phyloP scores from a whole-genome alignment of 37 sponge, comb jelly and placozoan genomes.

The Oopsacas minuta region DNA sequence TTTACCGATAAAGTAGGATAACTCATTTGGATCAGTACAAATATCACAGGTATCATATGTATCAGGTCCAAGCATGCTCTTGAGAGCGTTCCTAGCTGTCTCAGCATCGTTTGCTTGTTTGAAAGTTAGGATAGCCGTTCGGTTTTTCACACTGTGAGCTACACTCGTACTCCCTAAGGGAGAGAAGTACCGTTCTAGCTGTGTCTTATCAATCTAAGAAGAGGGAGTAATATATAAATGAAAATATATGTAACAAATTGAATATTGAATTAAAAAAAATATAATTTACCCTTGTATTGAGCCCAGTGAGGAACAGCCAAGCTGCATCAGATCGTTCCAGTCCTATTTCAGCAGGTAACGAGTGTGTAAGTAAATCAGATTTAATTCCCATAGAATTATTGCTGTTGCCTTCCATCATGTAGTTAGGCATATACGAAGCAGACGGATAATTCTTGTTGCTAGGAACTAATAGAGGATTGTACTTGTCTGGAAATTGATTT shows the following conservation, averaged over 20 bases:
- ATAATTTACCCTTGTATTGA: not conserved
- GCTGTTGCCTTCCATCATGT: not conserved
- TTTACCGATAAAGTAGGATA: slow-evolving; percentile 5
- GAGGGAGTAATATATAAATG: not conserved
- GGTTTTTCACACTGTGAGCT: not conserved
- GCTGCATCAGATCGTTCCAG: not conserved
- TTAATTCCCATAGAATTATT: not conserved
- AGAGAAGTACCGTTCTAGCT: slow-evolving; percentile 3
- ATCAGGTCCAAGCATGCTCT: not conserved
- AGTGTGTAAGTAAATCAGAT: not conserved
- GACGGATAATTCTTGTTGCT: not conserved
- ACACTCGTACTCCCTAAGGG: not conserved
- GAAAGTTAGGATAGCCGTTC: not conserved
- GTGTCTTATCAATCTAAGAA: not conserved
- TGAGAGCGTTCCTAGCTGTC: not conserved
- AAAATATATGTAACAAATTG: not conserved
- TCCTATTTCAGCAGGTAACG: not conserved
- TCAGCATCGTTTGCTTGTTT: not conserved
- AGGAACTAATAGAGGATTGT: not conserved
- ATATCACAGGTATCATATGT: not conserved
- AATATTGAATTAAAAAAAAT: not conserved
- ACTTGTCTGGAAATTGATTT: not conserved
- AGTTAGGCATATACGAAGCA: not conserved
- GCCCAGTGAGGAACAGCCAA: slow-evolving; percentile 6
- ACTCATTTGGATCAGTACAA: not conserved